These are phyloP conservation scores for Catagonus wagneri DNA, from an alignment of 2,113 vertebrate genomes.

Conservation along the genomic window DNA sequence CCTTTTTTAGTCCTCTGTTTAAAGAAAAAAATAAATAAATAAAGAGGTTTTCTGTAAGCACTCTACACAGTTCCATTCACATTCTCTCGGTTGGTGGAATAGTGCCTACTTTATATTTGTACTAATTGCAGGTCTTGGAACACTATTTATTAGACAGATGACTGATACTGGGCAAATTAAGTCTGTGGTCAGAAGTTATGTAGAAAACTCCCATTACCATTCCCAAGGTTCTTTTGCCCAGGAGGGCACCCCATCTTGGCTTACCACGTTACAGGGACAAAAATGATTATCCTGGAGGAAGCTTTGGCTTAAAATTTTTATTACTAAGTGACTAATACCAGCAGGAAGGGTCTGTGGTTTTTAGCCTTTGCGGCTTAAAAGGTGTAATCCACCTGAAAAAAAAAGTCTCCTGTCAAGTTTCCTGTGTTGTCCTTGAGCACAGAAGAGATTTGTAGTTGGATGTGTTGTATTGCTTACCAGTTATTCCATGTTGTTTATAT, in stretches of 20 bases:
- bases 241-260: conserved; percentile 76
- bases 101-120: conserved; percentile 71
- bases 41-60: conserved; percentile 38
- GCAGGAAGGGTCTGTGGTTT: conserved; percentile 58
- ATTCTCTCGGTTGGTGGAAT: conserved; percentile 51
- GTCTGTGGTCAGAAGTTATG: conserved; percentile 81
- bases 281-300: conserved; percentile 86
- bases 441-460: conserved; percentile 19
- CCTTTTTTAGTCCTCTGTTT: conserved; percentile 36
- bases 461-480: neutral
- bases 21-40: neutral
- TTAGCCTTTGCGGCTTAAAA: conserved; percentile 56
- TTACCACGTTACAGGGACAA: conserved; percentile 79
- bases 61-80: conserved; percentile 34
- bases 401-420: conserved; percentile 37
- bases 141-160: conserved; percentile 82
- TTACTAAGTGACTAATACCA: conserved; percentile 74
- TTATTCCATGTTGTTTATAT: neutral
- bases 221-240: conserved; percentile 74
- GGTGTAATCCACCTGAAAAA: conserved; percentile 37
- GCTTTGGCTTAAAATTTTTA: conserved; percentile 79
- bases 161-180: conserved; percentile 81
- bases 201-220: conserved; percentile 84
- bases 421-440: conserved; percentile 10
- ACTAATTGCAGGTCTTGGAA: conserved; percentile 82